A percentile compares a stretch with the other conserved stretches of the same genome.
Evolutionary conservation across 2,888 invertebrate genomes (phyloP).

Genomic region (Allophyes oxyacanthae): DNA sequence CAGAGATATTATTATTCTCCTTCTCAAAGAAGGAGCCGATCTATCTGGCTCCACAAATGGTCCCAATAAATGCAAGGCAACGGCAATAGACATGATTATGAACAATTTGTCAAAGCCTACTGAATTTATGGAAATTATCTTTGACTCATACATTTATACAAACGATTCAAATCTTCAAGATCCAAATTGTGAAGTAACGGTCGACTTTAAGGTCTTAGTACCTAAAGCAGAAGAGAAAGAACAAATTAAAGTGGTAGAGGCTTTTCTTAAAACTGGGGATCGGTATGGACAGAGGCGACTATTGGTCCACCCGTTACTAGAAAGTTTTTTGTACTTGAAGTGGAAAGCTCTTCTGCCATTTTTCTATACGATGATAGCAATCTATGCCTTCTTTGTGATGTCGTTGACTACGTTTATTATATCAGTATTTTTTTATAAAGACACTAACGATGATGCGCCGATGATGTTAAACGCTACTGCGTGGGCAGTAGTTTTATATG

Average conservation of each 20-base stretch:
- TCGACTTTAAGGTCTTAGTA: conserved; percentile 78
- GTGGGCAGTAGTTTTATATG: conserved; percentile 36
- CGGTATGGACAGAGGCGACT: conserved; percentile 74
- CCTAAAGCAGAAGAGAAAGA: conserved; percentile 66
- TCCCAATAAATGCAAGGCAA: conserved; percentile 51
- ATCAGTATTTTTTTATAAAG: conserved; percentile 45
- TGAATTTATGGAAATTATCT: conserved; percentile 79
- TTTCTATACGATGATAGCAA: conserved; percentile 78
- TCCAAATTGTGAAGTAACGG: conserved; percentile 71
- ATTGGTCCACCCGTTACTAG: conserved; percentile 85
- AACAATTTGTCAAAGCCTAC: conserved; percentile 80
- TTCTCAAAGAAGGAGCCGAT: conserved; percentile 75
- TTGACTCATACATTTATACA: conserved; percentile 78
- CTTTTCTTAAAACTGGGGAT: conserved; percentile 80
- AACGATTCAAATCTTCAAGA: conserved; percentile 70
- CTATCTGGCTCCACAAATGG: conserved; percentile 33
- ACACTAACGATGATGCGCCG: conserved; percentile 20
- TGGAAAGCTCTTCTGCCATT: conserved; percentile 84
- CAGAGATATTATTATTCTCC: conserved; percentile 80
- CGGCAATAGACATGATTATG: conserved; percentile 81
- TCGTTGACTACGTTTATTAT: conserved; percentile 77
- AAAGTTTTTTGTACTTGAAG: conserved; percentile 86
- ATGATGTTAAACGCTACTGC: conserved; percentile 19
- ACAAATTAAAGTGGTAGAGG: conserved; percentile 83
- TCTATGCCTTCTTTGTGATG: conserved; percentile 78